Base-by-base conservation (phyloP, 1,140 invertebrate species). In the Aleiodes sp. region DNA sequence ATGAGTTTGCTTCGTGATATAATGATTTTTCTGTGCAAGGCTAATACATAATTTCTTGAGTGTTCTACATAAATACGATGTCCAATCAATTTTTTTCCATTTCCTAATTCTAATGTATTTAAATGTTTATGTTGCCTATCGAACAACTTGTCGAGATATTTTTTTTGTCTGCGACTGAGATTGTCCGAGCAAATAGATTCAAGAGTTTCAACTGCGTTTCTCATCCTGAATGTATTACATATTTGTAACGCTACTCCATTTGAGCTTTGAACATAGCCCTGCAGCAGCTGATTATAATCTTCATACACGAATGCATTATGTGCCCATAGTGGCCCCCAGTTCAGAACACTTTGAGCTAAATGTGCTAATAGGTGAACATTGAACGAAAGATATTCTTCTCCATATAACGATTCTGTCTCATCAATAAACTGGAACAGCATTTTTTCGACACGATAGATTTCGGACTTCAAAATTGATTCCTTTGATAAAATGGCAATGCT, bases 361-460 rank as follows among this genome's bases (percentile, higher is more conserved):
- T 75, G 75, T 24, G 70, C 60, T 0, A 77, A 56, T 0, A 72
- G 31, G 70, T 78, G 75, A 31, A 68, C 65, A 62, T 78, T 78
- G 39, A 74, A 77, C 4, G 60, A 68, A 37, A 74, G 61, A 19
- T 76, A 8, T 35, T 64, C 31, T 14, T 28, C 52, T 6, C 68
- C 67, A 70, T 78, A 79, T 9, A 77, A 67, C 4, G 16, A 10
- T 43, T 63, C 14, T 9, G 59, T 64, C 2, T 60, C 26, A 8
- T 39, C 10, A 10, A 74, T 39, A 61, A 74, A 73, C 28, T 63
- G 19, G 4, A 65, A 16, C n/a, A 73, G 29, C 52, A 9, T 61
- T 16, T 41, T 29, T 24, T 65, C 16, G 8, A 71, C 71, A 21
- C 10, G 43, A 24, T 57, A 12, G 37, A 73, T 14, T 16, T 73